Evolutionary conservation across 2,888 invertebrate species (phyloP).

Genomic region (Apotomis betuletana): DNA sequence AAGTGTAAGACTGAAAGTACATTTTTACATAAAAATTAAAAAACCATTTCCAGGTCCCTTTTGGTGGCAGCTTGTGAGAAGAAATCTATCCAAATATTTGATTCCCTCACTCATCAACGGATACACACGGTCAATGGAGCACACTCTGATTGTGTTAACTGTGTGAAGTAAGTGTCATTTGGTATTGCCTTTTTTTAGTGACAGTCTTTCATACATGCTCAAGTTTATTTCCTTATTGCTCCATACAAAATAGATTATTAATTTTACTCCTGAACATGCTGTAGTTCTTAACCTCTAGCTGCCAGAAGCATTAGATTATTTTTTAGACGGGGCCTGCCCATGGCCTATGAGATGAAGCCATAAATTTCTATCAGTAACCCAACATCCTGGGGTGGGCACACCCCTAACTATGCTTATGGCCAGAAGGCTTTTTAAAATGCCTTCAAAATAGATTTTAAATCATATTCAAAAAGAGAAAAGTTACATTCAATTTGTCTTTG

Average conservation of each 20-base stretch:
- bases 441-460: no score
- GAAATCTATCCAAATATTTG: conserved; percentile 93
- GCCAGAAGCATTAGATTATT: no score
- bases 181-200: not conserved
- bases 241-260: not conserved
- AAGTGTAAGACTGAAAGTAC: not conserved
- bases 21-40: conserved; percentile 3
- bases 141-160: conserved; percentile 95
- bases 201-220: not conserved
- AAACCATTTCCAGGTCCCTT: conserved; percentile 85
- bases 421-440: no score
- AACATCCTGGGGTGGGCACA: no score
- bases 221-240: not conserved
- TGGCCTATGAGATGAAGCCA: no score
- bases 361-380: no score
- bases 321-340: no score
- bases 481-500: no score
- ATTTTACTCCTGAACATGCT: no score
- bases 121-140: conserved; percentile 90
- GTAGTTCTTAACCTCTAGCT: no score
- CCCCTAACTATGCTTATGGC: no score
- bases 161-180: conserved; percentile 88
- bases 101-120: conserved; percentile 90
- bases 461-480: no score
- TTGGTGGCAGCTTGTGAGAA: conserved; percentile 96